Evolutionary conservation across 2,797 vertebrate genomes (phyloP).

Genomic region (Hozukius guyotensis): DNA sequence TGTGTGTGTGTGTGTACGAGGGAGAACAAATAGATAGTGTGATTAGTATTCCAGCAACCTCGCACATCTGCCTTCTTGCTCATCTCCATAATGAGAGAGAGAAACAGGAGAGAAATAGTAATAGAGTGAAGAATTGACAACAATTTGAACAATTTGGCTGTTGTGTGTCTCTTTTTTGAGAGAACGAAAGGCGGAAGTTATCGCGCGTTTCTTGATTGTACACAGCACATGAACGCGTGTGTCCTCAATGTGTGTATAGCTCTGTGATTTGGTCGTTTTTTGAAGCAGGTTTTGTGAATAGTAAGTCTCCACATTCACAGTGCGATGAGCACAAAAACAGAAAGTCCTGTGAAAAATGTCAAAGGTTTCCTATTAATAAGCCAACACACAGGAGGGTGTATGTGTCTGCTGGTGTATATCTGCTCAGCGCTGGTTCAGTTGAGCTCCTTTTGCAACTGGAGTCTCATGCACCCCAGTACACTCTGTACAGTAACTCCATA

Average conservation of each 20-base stretch:
- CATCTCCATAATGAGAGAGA: slow-evolving; percentile 79
- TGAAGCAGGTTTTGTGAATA: slow-evolving; percentile 32
- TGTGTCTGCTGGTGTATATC: slow-evolving; percentile 5
- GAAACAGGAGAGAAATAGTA: slow-evolving; percentile 36
- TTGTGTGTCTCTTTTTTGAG: slow-evolving; percentile 37
- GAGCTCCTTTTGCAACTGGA: slow-evolving; percentile 50
- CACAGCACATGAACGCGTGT: not conserved
- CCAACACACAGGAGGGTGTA: slow-evolving; percentile 14
- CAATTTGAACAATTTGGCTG: slow-evolving; percentile 57
- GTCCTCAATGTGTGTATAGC: not conserved
- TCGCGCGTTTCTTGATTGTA: slow-evolving; percentile 28
- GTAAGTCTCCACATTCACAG: slow-evolving; percentile 9
- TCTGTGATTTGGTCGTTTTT: slow-evolving; percentile 18
- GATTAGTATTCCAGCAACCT: slow-evolving; percentile 73
- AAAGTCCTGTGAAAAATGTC: slow-evolving; percentile 42
- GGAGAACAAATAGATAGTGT: slow-evolving; percentile 65
- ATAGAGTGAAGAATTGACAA: slow-evolving; percentile 47
- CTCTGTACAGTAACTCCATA: slow-evolving; percentile 55
- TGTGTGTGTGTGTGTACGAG: slow-evolving; percentile 50
- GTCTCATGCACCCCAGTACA: slow-evolving; percentile 41
- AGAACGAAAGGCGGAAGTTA: slow-evolving; percentile 4
- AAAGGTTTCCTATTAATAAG: slow-evolving; percentile 54
- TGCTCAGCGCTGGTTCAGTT: slow-evolving; percentile 30
- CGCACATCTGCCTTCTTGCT: slow-evolving; percentile 42
- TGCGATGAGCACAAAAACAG: slow-evolving; percentile 20